Conservation (phyloP, 2,888 invertebrate species). For the Corbicula japonica region DNA sequence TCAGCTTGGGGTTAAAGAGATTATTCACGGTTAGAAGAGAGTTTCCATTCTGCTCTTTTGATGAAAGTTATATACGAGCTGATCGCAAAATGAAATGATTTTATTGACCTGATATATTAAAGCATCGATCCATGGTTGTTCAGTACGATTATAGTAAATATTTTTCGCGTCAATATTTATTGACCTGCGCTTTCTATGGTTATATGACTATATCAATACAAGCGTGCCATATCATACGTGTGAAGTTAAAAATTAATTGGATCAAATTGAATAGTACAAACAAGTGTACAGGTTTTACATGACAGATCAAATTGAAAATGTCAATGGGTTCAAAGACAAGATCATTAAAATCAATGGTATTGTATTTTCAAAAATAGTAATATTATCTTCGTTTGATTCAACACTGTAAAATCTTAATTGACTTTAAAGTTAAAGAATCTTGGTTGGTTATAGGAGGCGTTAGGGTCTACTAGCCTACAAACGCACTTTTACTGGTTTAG, state of each 20-base stretch:
- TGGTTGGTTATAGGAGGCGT: too few relatives aligned
- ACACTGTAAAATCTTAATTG: too few relatives aligned
- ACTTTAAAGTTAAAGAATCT: too few relatives aligned
- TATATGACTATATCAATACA: neutral
- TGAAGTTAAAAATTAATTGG: neutral
- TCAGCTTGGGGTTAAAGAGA: too few relatives aligned
- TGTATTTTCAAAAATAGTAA: too few relatives aligned
- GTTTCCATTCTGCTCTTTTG: too few relatives aligned
- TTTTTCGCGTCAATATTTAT: constrained; percentile 12
- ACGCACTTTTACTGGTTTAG: too few relatives aligned
- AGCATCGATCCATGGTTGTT: constrained; percentile 1
- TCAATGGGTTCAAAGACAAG: neutral
- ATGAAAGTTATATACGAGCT: too few relatives aligned
- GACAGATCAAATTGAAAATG: constrained; percentile 1
- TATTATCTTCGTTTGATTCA: too few relatives aligned
- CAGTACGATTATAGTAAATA: constrained; percentile 15
- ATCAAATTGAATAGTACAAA: neutral
- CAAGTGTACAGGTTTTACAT: neutral
- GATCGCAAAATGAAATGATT: constrained; percentile 1
- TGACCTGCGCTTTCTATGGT: constrained; percentile 15
- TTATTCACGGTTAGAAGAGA: too few relatives aligned
- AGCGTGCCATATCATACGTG: constrained; percentile 3
- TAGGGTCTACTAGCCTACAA: too few relatives aligned
- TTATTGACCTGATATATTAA: constrained; percentile 25
- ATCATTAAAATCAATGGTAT: too few relatives aligned